Conservation (phyloP, 2,113 vertebrate genomes). For the Coryphaenoides rupestris region DNA sequence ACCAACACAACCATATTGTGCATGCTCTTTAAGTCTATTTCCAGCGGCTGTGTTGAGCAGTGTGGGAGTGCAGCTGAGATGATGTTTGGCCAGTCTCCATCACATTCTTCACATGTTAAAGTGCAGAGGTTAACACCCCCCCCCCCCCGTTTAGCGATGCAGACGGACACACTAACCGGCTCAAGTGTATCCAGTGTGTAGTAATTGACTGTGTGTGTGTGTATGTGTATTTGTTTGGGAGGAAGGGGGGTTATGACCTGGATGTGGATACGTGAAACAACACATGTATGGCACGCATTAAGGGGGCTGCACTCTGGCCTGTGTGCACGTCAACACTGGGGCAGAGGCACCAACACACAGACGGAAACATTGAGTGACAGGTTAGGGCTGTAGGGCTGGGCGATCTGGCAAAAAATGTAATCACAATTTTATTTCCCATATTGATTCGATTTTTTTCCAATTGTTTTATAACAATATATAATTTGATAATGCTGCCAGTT, state of each 20-base stretch:
- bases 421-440: no score
- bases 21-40: slow-evolving; percentile 62
- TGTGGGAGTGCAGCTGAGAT: slow-evolving; percentile 77
- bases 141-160: slow-evolving; percentile 12
- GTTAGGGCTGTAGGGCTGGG: no score
- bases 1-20: slow-evolving; percentile 43
- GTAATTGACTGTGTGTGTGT: no score
- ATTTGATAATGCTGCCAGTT: no score
- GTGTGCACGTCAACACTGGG: no score
- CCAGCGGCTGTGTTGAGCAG: slow-evolving; percentile 42
- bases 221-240: not conserved
- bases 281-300: not conserved
- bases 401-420: no score
- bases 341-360: no score
- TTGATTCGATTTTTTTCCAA: no score
- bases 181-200: slow-evolving; percentile 7
- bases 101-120: slow-evolving; percentile 72
- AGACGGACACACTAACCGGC: slow-evolving; percentile 1
- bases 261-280: not conserved
- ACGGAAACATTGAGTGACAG: no score
- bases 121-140: slow-evolving; percentile 59
- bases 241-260: not conserved
- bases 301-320: not conserved
- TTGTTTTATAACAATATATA: no score
- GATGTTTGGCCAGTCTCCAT: slow-evolving; percentile 53